phyloP scores from a whole-genome alignment of 2,888 invertebrate genomes.

The Drosophila lacicola region DNA sequence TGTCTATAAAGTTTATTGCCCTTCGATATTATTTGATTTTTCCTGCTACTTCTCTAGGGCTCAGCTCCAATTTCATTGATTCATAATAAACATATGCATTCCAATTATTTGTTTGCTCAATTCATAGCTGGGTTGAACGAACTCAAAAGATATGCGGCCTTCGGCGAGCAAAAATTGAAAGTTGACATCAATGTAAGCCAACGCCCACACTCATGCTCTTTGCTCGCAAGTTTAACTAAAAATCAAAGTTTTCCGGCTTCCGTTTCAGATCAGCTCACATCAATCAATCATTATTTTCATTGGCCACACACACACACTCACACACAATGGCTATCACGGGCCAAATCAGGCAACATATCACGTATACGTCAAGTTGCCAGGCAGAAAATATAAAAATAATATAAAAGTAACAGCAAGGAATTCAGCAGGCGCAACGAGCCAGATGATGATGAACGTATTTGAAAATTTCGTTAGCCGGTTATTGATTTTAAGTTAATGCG shows the following conservation, averaged over 20 bases:
- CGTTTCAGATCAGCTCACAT: slow-evolving; percentile 55
- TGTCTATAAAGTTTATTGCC: no score
- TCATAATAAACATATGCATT: slow-evolving; percentile 6
- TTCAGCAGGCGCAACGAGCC: slow-evolving; percentile 27
- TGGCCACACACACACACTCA: slow-evolving; percentile 30
- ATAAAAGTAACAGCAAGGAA: slow-evolving; percentile 16
- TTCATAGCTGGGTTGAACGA: slow-evolving; percentile 34
- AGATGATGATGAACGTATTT: slow-evolving; percentile 54
- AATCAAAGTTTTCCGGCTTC: slow-evolving; percentile 64
- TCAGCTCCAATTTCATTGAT: slow-evolving; percentile 3
- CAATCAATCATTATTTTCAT: slow-evolving; percentile 67
- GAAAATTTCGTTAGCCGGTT: slow-evolving; percentile 58
- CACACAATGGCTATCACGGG: slow-evolving; percentile 31
- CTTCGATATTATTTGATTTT: background rate
- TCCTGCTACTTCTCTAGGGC: background rate
- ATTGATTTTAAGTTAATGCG: slow-evolving; percentile 68
- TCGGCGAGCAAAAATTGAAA: slow-evolving; percentile 3
- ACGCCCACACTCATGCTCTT: background rate
- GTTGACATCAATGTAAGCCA: slow-evolving; percentile 22
- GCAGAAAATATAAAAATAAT: slow-evolving; percentile 12
- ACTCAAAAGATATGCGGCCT: slow-evolving; percentile 16
- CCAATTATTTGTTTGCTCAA: slow-evolving; percentile 6
- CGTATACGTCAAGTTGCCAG: slow-evolving; percentile 63
- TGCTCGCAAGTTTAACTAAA: slow-evolving; percentile 48
- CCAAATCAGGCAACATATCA: slow-evolving; percentile 52